These are phyloP conservation scores for Elephas maximus DNA, from an alignment of 2,113 vertebrate species.

Conservation along the genomic window DNA sequence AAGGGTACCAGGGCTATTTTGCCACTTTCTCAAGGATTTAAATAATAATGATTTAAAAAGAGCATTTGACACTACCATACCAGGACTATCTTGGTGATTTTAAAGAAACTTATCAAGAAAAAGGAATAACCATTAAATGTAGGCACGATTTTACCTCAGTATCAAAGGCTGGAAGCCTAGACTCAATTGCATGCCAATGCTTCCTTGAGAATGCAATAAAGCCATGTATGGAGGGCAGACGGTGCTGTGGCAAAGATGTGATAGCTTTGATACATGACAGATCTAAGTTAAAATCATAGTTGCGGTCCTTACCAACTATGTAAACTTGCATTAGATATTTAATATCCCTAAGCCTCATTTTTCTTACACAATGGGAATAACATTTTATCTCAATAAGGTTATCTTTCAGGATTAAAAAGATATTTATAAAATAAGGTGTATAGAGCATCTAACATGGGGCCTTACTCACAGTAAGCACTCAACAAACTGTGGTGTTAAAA, in stretches of 20 bases:
- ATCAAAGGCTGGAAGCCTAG: neutral
- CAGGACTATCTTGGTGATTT: neutral
- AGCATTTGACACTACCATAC: neutral
- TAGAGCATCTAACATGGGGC: neutral
- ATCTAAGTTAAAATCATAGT: neutral
- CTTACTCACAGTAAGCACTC: neutral
- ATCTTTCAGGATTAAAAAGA: neutral
- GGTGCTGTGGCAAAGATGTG: neutral
- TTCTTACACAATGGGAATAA: neutral
- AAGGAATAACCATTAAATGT: neutral
- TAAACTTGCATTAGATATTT: neutral
- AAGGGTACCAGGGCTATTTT: neutral
- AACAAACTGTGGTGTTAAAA: neutral
- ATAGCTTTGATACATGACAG: neutral
- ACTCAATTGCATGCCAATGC: neutral
- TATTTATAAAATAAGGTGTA: neutral
- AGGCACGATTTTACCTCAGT: neutral
- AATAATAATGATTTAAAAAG: neutral
- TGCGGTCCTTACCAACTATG: neutral
- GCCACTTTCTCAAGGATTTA: neutral
- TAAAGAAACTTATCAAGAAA: neutral
- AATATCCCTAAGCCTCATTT: no score
- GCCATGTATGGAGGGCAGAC: fast-evolving
- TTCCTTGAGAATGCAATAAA: neutral
- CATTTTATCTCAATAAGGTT: neutral